Evolutionary conservation across 2,888 invertebrate genomes (phyloP).

Genomic region (Polymixis lichenea): DNA sequence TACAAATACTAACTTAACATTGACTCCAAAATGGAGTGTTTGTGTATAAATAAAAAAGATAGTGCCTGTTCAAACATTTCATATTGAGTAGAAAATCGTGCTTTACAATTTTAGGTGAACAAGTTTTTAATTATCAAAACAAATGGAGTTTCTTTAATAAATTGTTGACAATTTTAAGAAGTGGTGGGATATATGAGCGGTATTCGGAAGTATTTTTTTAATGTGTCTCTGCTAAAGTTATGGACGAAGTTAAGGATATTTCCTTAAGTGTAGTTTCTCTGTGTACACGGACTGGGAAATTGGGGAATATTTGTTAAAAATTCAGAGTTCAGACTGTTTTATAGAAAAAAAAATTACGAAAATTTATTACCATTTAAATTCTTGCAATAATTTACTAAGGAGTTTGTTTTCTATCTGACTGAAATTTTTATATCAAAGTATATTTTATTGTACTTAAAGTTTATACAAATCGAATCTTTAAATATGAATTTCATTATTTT

Average conservation of each 20-base stretch:
- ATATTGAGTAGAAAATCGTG: conserved; percentile 65
- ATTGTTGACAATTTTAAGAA: conserved; percentile 57
- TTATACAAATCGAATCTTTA: conserved; percentile 62
- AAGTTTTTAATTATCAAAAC: conserved; percentile 44
- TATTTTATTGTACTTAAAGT: conserved; percentile 69
- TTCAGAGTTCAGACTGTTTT: conserved; percentile 49
- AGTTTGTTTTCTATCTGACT: conserved; percentile 67
- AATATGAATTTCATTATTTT: conserved; percentile 66
- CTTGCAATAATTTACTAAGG: conserved; percentile 57
- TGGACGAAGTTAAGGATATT: conserved; percentile 53
- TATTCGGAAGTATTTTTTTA: conserved; percentile 57
- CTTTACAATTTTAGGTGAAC: conserved; percentile 63
- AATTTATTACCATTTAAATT: conserved; percentile 44
- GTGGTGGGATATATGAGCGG: conserved; percentile 46
- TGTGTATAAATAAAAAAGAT: conserved; percentile 55
- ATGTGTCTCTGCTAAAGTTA: conserved; percentile 20
- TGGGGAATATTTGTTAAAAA: conserved; percentile 47
- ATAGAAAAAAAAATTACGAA: conserved; percentile 39
- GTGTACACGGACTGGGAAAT: conserved; percentile 48
- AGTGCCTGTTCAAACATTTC: conserved; percentile 68
- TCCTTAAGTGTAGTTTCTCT: conserved; percentile 51
- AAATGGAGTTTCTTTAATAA: conserved; percentile 47
- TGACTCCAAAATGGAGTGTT: conserved; percentile 56
- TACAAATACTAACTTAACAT: conserved; percentile 60
- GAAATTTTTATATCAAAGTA: conserved; percentile 68